Percentiles rank a stretch among this genome's conserved stretches.
Evolutionary conservation across 1,140 invertebrate genomes (phyloP).

Genomic region (Brachionus rubens): DNA sequence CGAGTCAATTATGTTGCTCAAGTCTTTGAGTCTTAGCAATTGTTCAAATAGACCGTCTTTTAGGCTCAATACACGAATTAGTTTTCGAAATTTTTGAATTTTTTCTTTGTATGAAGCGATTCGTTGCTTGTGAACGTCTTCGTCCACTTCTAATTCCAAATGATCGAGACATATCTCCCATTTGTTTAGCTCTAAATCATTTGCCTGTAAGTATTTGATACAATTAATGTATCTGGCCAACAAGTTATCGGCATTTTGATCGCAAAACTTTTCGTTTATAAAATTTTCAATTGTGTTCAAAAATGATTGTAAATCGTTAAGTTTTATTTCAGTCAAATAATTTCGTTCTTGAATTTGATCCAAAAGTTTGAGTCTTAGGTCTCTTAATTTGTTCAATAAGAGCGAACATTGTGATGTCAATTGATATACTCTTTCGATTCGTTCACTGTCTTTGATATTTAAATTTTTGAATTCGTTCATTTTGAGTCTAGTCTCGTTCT

Average conservation of each 20-base stretch:
- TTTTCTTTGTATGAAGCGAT: background rate
- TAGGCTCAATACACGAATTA: background rate
- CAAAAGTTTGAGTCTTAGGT: background rate
- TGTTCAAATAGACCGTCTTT: constrained; percentile 21
- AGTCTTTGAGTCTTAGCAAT: background rate
- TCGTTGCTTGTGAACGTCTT: background rate
- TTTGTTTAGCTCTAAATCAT: constrained; percentile 23
- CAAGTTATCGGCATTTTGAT: background rate
- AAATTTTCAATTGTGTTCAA: background rate
- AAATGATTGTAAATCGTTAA: constrained; percentile 28
- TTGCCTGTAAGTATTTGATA: background rate
- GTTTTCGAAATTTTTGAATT: background rate
- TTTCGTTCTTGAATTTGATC: constrained; percentile 31
- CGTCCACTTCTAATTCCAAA: background rate
- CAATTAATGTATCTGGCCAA: background rate
- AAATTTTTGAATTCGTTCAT: constrained; percentile 1
- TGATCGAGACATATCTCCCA: background rate
- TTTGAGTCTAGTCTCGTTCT: background rate
- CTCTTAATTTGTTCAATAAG: background rate
- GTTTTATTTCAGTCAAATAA: background rate
- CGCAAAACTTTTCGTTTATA: background rate
- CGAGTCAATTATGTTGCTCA: background rate
- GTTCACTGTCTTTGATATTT: background rate
- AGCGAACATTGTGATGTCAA: background rate
- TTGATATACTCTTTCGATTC: background rate